Evolutionary conservation across 2,888 invertebrate species (phyloP).

Genomic region (Pseudanteris insignis): DNA sequence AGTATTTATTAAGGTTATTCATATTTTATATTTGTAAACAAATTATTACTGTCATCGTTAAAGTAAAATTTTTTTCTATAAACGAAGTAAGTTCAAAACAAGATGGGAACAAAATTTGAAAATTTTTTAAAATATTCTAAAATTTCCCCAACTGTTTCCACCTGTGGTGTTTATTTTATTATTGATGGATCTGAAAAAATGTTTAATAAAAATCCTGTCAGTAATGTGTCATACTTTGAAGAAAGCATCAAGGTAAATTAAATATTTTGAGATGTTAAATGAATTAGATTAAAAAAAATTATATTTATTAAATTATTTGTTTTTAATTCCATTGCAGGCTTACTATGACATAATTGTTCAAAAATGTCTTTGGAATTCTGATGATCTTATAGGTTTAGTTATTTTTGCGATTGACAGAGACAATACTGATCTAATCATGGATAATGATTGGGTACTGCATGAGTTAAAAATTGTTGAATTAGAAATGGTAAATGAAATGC

Average conservation of each 20-base stretch:
- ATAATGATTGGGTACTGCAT: too few species aligned
- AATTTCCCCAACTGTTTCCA: background rate
- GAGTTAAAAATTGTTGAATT: background rate
- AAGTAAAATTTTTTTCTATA: too few species aligned
- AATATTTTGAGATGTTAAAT: too few species aligned
- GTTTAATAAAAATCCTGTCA: conserved; percentile 10
- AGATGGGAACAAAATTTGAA: conserved; percentile 2
- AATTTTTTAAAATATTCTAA: background rate
- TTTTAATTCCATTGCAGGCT: conserved; percentile 3
- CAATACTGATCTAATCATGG: background rate
- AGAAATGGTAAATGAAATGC: background rate
- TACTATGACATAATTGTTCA: conserved; percentile 18
- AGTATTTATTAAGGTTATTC: too few species aligned
- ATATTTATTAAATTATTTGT: too few species aligned
- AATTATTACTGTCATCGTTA: too few species aligned
- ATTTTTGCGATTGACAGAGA: conserved; percentile 33
- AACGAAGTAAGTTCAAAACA: too few species aligned
- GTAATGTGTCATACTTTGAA: conserved; percentile 1
- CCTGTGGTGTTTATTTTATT: conserved; percentile 10
- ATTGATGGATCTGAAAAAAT: conserved; percentile 14
- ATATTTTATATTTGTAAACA: too few species aligned
- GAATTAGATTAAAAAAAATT: too few species aligned
- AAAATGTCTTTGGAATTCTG: conserved; percentile 45
- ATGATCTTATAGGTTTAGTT: conserved; percentile 43
- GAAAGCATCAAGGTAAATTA: conserved; percentile 8